Evolutionary conservation across 2,888 invertebrate genomes (phyloP).

Genomic region (Tipula unca): DNA sequence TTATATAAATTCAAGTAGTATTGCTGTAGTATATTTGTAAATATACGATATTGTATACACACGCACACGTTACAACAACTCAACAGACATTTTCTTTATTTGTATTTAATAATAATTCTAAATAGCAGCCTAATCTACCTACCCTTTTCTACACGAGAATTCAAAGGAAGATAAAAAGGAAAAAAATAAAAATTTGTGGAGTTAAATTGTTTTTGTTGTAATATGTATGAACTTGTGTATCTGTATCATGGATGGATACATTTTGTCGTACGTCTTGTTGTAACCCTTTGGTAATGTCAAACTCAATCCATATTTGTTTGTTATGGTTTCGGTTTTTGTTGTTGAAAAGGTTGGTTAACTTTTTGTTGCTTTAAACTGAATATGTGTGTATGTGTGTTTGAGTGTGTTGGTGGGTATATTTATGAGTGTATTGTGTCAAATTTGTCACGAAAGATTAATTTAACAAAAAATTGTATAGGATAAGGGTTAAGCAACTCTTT

Average conservation of each 20-base stretch:
- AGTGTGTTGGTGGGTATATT: no score
- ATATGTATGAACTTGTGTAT: not conserved
- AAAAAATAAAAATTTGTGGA: not conserved
- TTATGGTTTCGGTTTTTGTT: not conserved
- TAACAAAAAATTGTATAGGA: not conserved
- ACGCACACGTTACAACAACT: not conserved
- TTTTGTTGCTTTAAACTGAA: not conserved
- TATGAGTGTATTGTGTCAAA: not conserved
- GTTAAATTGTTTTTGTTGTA: not conserved
- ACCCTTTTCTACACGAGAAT: not conserved
- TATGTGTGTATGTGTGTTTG: not conserved
- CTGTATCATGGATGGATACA: not conserved
- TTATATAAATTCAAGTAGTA: not conserved
- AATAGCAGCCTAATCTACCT: not conserved
- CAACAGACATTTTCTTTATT: not conserved
- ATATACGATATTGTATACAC: not conserved
- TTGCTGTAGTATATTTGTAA: not conserved
- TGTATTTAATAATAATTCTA: not conserved
- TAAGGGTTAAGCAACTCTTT: not conserved
- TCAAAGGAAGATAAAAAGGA: not conserved
- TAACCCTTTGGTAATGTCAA: not conserved
- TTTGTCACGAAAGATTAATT: not conserved
- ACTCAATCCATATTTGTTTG: not conserved
- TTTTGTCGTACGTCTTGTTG: not conserved
- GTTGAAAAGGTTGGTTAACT: not conserved